A percentile compares a stretch with the other conserved stretches of the same genome.
These are phyloP conservation scores for Pithys albifrons DNA, from an alignment of 2,113 vertebrate species.

Conservation along the genomic window DNA sequence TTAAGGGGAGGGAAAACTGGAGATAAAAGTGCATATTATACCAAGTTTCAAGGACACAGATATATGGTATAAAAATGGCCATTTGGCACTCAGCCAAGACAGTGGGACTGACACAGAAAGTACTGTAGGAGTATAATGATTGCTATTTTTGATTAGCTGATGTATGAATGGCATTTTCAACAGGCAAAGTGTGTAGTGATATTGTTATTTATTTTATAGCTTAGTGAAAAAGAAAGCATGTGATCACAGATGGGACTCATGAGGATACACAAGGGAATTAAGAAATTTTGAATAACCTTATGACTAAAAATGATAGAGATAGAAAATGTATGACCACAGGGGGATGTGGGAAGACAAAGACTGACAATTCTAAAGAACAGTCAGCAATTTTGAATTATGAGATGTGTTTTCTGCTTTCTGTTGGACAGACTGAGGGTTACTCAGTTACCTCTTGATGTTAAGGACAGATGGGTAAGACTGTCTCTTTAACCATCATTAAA, in stretches of 20 bases:
- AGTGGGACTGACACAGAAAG: background rate
- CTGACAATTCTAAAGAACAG: background rate
- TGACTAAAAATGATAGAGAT: background rate
- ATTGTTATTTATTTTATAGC: background rate
- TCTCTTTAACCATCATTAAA: background rate
- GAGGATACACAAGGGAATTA: background rate
- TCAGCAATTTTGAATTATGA: background rate
- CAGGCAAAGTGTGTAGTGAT: background rate
- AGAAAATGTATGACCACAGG: background rate
- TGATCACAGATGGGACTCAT: background rate
- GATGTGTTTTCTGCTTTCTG: background rate
- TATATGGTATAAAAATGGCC: background rate
- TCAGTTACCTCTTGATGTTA: background rate
- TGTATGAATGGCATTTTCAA: background rate
- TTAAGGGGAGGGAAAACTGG: background rate
- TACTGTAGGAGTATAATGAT: background rate
- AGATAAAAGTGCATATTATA: background rate
- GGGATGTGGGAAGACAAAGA: background rate
- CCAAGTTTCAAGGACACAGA: background rate
- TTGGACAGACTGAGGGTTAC: background rate
- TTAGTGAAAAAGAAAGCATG: background rate
- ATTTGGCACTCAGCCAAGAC: background rate
- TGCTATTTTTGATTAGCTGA: background rate
- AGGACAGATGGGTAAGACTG: background rate
- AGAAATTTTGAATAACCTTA: background rate